Percentiles rank a stretch among this genome's conserved stretches.
phyloP scores from a whole-genome alignment of 1,140 invertebrate species.

The Drosophila bifasciata region DNA sequence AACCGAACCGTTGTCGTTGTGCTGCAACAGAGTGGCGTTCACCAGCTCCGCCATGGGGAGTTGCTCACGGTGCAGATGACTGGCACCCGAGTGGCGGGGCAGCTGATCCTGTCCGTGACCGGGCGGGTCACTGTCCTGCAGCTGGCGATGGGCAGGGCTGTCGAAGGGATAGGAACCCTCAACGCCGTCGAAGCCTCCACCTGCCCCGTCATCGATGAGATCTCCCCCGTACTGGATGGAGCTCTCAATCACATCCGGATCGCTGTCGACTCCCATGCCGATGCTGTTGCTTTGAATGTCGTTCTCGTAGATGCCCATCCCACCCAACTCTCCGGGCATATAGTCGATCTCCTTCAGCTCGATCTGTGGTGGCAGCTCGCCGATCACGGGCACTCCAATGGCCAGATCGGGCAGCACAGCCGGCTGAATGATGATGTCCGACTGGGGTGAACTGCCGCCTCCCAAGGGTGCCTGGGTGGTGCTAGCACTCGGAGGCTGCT shows the following conservation, averaged over 20 bases:
- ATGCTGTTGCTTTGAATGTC: constrained; percentile 65
- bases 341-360: constrained; percentile 83
- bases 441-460: constrained; percentile 33
- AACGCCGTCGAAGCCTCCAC: constrained; percentile 77
- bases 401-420: constrained; percentile 79
- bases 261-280: constrained; percentile 27
- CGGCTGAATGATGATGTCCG: constrained; percentile 82
- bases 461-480: background rate
- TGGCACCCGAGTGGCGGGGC: constrained; percentile 14
- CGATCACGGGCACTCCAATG: constrained; percentile 82
- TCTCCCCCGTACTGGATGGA: constrained; percentile 82
- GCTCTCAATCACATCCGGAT: constrained; percentile 63
- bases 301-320: constrained; percentile 54
- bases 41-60: constrained; percentile 64
- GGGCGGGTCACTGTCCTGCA: constrained; percentile 16
- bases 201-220: constrained; percentile 76
- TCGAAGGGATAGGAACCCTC: constrained; percentile 81
- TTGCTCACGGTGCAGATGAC: constrained; percentile 75
- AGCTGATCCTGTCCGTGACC: constrained; percentile 11
- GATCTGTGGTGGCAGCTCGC: constrained; percentile 83
- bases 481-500: constrained; percentile 42
- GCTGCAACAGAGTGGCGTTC: constrained; percentile 63
- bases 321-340: constrained; percentile 69
- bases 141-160: constrained; percentile 53
- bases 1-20: constrained; percentile 14